phyloP scores from a whole-genome alignment of 2,888 invertebrate species.

The Hydriomena furcata region DNA sequence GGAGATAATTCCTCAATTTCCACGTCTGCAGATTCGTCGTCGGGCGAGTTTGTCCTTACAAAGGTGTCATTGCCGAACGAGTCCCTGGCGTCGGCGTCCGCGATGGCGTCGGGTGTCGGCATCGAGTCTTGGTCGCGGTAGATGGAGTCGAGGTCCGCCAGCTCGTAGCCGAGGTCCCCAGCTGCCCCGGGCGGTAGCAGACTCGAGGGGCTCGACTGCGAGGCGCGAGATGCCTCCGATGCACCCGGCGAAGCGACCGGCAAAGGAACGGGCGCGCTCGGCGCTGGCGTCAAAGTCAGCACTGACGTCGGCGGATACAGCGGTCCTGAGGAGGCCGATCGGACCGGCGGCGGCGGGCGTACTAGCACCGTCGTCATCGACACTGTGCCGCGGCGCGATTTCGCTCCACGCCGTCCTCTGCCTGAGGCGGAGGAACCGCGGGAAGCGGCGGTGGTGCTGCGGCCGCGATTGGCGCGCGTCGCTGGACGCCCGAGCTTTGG shows the following conservation, averaged over 20 bases:
- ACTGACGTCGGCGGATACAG: slow-evolving; percentile 1
- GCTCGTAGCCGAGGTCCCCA: slow-evolving; percentile 54
- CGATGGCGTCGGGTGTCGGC: slow-evolving; percentile 5
- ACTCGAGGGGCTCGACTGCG: slow-evolving; percentile 88
- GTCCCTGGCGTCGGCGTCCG: slow-evolving; percentile 1
- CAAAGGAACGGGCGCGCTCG: slow-evolving; percentile 76
- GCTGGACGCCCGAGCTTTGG: slow-evolving; percentile 12
- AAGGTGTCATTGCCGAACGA: not conserved
- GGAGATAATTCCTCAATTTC: slow-evolving; percentile 17
- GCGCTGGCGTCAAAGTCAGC: slow-evolving; percentile 1
- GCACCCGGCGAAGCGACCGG: slow-evolving; percentile 4
- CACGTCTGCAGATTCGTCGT: slow-evolving; percentile 8
- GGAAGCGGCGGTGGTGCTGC: not conserved
- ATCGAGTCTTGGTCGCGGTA: slow-evolving; percentile 52
- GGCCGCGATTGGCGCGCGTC: not conserved
- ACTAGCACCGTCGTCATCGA: not conserved
- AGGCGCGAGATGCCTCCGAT: slow-evolving; percentile 83
- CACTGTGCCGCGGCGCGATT: not conserved
- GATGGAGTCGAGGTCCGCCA: slow-evolving; percentile 61
- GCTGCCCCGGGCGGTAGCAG: slow-evolving; percentile 47
- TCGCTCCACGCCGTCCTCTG: not conserved
- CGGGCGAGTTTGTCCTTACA: not conserved
- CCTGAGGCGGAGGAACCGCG: not conserved
- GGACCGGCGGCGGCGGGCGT: not conserved
- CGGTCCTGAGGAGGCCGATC: not conserved